Percentiles rank a stretch among this genome's conserved stretches.
Conservation (phyloP, 37 sponge, comb jelly and placozoan genomes). For the Beroe ovata region DNA sequence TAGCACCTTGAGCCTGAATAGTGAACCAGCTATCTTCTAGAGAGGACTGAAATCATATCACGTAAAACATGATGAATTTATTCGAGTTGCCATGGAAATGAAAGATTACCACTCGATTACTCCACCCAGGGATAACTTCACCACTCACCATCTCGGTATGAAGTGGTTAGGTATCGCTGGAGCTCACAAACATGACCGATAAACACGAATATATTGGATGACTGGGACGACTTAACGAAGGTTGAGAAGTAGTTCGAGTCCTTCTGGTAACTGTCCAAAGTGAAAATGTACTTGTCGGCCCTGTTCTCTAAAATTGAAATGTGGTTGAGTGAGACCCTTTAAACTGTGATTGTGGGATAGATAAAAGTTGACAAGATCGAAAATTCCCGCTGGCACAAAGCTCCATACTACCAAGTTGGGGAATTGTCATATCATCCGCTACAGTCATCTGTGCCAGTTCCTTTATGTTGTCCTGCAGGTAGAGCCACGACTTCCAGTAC, state of each 20-base stretch:
- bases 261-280: not conserved
- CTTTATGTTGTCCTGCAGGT: not conserved
- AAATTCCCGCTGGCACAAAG: not conserved
- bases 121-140: not conserved
- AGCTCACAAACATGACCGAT: conserved; percentile 42
- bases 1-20: too few relatives aligned
- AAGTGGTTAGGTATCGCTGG: not conserved
- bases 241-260: not conserved
- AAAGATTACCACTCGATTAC: too few relatives aligned
- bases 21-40: too few relatives aligned
- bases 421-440: not conserved
- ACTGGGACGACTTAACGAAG: not conserved
- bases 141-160: conserved; percentile 3
- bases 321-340: too few relatives aligned
- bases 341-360: too few relatives aligned
- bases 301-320: not conserved
- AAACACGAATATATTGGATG: conserved; percentile 39
- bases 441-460: not conserved
- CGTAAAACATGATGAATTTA: too few relatives aligned
- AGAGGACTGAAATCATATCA: too few relatives aligned
- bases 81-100: too few relatives aligned
- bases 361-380: not conserved
- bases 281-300: not conserved
- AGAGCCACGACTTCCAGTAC: not conserved
- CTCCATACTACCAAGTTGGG: not conserved